Evolutionary conservation across 2,888 invertebrate species (phyloP).

Genomic region (Mamestra brassicae): DNA sequence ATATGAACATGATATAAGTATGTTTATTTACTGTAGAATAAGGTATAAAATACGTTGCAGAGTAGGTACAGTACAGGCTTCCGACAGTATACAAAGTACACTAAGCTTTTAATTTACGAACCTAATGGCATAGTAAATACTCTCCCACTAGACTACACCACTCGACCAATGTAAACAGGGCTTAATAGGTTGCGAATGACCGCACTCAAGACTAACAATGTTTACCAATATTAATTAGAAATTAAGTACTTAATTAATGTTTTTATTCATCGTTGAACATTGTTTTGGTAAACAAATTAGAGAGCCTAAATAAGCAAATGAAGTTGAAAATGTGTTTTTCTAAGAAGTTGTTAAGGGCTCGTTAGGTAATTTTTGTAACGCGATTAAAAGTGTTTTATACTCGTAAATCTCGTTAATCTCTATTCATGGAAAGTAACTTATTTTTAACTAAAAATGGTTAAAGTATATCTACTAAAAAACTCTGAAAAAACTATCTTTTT

Average conservation of each 20-base stretch:
- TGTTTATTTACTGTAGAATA: too few species aligned
- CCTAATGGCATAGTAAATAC: slow-evolving; percentile 48
- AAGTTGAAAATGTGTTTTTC: slow-evolving; percentile 1
- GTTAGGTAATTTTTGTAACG: background rate
- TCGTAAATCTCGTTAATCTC: too few species aligned
- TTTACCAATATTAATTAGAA: slow-evolving; percentile 44
- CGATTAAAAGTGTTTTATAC: background rate
- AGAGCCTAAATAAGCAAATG: slow-evolving; percentile 13
- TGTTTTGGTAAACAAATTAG: background rate
- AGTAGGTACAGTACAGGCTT: background rate
- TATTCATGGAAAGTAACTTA: too few species aligned
- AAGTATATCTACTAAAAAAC: too few species aligned
- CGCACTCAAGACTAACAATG: slow-evolving; percentile 31
- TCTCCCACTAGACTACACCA: slow-evolving; percentile 37
- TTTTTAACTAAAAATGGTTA: too few species aligned
- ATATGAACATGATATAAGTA: too few species aligned
- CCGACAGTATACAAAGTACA: slow-evolving; percentile 26
- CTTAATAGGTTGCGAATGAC: slow-evolving; percentile 41
- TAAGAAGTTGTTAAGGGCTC: background rate
- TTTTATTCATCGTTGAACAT: slow-evolving; percentile 26
- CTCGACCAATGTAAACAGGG: slow-evolving; percentile 46
- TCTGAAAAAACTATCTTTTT: too few species aligned
- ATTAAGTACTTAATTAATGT: slow-evolving; percentile 27
- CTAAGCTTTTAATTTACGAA: slow-evolving; percentile 29
- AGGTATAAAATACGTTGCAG: background rate